Percentiles rank a stretch among this genome's conserved stretches.
These are phyloP conservation scores for Sebastes goodei DNA, from an alignment of 2,797 vertebrate genomes.

Conservation along the genomic window DNA sequence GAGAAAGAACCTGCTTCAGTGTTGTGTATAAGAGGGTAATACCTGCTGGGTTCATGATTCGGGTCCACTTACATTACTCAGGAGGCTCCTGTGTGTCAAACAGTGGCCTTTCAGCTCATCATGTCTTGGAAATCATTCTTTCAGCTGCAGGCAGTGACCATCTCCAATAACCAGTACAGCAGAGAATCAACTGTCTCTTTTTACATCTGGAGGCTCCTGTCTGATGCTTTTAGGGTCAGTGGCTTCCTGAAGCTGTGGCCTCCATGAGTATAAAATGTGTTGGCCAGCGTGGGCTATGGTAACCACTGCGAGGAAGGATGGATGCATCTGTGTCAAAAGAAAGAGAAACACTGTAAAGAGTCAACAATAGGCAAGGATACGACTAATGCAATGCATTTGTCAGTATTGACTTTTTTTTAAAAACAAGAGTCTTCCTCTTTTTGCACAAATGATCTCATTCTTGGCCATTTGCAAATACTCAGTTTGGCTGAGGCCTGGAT, in stretches of 20 bases:
- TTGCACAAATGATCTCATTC: not conserved
- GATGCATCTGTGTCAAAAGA: not conserved
- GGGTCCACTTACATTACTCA: not conserved
- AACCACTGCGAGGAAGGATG: not conserved
- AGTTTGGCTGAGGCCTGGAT: not conserved
- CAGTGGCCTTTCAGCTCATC: not conserved
- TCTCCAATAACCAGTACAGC: not conserved
- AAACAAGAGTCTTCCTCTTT: not conserved
- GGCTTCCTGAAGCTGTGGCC: not conserved
- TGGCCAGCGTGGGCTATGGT: not conserved
- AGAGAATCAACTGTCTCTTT: not conserved
- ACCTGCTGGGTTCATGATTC: not conserved
- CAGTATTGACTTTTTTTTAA: not conserved
- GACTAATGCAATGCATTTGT: not conserved
- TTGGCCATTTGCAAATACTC: not conserved
- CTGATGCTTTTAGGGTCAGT: not conserved
- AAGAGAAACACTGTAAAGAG: not conserved
- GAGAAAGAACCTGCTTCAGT: not conserved
- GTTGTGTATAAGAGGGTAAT: not conserved
- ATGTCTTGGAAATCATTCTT: slow-evolving; percentile 12
- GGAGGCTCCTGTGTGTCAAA: not conserved
- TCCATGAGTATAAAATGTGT: not conserved
- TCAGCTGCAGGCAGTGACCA: not conserved
- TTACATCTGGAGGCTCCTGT: not conserved
- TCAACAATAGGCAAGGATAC: not conserved